Evolutionary conservation across 2,888 invertebrate genomes (phyloP).

Genomic region (Melanotus villosus): DNA sequence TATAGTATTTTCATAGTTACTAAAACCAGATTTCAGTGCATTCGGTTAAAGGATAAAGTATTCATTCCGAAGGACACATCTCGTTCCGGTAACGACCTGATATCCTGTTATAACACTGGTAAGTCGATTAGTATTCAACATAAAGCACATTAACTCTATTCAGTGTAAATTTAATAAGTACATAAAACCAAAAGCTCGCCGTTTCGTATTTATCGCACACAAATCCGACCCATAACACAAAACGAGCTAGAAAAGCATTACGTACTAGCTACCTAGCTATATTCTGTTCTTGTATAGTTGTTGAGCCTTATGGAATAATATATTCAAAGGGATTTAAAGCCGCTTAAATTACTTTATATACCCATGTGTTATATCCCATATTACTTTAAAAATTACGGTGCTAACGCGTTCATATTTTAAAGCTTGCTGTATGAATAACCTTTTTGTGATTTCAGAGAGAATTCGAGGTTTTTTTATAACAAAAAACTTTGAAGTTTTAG

Average conservation of each 20-base stretch:
- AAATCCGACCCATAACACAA: neutral
- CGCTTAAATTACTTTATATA: neutral
- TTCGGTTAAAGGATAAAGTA: no score
- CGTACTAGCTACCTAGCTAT: neutral
- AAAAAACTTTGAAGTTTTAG: no score
- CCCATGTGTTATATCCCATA: neutral
- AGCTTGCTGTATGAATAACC: no score
- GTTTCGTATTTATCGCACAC: neutral
- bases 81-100: neutral
- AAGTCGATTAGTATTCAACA: constrained; percentile 4
- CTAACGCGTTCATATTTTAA: no score
- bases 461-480: no score
- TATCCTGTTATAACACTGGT: neutral
- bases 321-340: neutral
- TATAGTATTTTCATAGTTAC: no score
- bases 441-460: no score
- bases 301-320: neutral
- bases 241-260: neutral
- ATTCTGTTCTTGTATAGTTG: neutral
- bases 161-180: constrained; percentile 15
- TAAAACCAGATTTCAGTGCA: no score
- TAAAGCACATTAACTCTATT: neutral
- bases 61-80: neutral
- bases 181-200: constrained; percentile 16
- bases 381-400: no score